Evolutionary conservation across 2,797 vertebrate genomes (phyloP).

Genomic region (Podarcis lilfordi): DNA sequence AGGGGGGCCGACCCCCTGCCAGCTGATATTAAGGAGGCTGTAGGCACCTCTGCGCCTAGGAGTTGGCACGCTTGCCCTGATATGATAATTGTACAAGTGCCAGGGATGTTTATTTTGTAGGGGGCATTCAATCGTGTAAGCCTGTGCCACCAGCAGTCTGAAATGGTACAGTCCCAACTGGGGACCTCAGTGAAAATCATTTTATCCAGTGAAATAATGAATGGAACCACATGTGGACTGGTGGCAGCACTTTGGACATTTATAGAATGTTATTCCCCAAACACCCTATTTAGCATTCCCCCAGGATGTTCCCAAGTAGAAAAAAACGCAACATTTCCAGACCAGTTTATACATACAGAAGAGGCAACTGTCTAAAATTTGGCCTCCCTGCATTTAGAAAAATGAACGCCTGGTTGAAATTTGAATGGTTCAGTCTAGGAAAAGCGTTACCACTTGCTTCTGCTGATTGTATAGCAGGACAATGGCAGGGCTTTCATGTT

Average conservation of each 20-base stretch:
- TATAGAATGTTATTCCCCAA: not conserved
- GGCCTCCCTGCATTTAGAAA: not conserved
- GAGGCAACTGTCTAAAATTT: not conserved
- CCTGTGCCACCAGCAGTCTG: not conserved
- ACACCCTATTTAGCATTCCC: not conserved
- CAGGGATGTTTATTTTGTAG: not conserved
- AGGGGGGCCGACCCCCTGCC: no score
- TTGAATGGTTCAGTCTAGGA: not conserved
- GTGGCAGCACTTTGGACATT: not conserved
- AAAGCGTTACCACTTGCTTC: not conserved
- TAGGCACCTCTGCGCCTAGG: no score
- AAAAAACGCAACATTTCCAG: not conserved
- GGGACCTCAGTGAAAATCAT: not conserved
- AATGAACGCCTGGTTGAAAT: not conserved
- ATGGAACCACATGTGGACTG: not conserved
- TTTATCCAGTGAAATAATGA: not conserved
- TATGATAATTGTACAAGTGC: no score
- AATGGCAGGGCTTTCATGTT: not conserved
- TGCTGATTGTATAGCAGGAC: not conserved
- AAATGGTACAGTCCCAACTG: not conserved
- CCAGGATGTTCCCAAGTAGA: not conserved
- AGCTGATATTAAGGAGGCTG: no score
- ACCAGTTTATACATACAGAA: not conserved
- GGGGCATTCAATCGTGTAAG: not conserved
- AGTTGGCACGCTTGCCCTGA: not conserved